phyloP scores from a whole-genome alignment of 2,888 invertebrate genomes.

The Priocnemis perturbator region DNA sequence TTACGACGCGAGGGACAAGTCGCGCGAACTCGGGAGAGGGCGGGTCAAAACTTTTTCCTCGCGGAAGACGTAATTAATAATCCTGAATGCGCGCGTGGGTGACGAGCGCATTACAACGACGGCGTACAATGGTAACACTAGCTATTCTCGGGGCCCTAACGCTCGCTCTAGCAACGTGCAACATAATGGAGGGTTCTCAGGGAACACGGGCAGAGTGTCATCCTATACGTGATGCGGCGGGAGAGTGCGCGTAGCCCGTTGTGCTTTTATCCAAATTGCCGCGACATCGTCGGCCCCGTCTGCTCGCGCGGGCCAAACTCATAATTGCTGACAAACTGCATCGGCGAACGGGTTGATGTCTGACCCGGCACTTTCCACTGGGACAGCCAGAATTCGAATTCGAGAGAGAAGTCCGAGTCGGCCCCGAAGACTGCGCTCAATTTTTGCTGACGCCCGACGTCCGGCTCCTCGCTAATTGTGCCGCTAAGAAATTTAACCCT shows the following conservation, averaged over 20 bases:
- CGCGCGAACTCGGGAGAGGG: not conserved
- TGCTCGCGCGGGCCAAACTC: slow-evolving; percentile 47
- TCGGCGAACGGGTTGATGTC: slow-evolving; percentile 3
- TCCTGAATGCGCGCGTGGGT: slow-evolving; percentile 38
- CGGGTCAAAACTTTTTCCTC: slow-evolving; percentile 46
- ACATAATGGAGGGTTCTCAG: slow-evolving; percentile 42
- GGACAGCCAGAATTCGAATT: too few relatives aligned
- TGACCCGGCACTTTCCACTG: too few relatives aligned
- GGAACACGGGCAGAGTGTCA: slow-evolving; percentile 46
- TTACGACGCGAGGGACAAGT: not conserved
- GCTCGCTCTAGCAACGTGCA: slow-evolving; percentile 8
- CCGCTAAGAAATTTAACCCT: too few relatives aligned
- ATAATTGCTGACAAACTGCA: slow-evolving; percentile 47
- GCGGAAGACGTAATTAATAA: slow-evolving; percentile 54
- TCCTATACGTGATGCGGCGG: slow-evolving; percentile 7
- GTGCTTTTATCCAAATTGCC: slow-evolving; percentile 56
- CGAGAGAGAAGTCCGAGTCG: slow-evolving; percentile 25
- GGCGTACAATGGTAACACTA: slow-evolving; percentile 37
- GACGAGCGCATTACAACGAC: slow-evolving; percentile 35
- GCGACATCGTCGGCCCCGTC: slow-evolving; percentile 7
- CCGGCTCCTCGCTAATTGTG: too few relatives aligned
- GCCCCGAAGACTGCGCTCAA: too few relatives aligned
- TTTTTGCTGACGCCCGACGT: too few relatives aligned
- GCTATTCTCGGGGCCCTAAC: slow-evolving; percentile 29
- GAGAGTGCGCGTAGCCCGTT: slow-evolving; percentile 2